phyloP scores from a whole-genome alignment of 2,113 vertebrate species.

The Porphyrio hochstetteri region DNA sequence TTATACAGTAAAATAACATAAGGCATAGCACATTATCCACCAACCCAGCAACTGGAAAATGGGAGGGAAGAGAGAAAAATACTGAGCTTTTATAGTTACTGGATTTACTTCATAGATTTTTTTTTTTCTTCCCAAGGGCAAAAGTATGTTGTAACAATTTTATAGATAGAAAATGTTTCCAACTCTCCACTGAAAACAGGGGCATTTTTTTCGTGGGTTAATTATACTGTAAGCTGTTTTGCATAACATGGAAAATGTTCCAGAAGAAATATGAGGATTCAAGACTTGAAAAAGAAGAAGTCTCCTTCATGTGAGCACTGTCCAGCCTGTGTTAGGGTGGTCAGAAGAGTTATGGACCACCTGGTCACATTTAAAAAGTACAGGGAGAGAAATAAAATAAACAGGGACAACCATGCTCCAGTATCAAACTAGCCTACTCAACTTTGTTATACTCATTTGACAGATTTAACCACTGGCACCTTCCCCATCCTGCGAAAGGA shows the following conservation, averaged over 20 bases:
- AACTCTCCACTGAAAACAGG: constrained; percentile 37
- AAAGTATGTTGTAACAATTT: constrained; percentile 43
- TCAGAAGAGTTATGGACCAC: background rate
- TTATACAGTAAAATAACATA: background rate
- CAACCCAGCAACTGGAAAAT: background rate
- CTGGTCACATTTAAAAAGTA: background rate
- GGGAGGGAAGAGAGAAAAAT: constrained; percentile 6
- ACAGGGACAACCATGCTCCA: background rate
- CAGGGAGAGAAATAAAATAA: background rate
- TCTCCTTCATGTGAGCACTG: background rate
- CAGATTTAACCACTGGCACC: background rate
- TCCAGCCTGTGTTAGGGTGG: background rate
- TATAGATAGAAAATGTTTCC: constrained; percentile 46
- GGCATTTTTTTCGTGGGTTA: constrained; percentile 15
- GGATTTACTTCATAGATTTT: constrained; percentile 21
- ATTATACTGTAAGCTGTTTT: constrained; percentile 46
- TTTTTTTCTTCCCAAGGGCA: constrained; percentile 9
- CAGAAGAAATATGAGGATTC: constrained; percentile 13
- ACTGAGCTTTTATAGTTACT: background rate
- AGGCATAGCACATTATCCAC: background rate
- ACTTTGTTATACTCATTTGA: background rate
- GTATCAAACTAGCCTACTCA: background rate
- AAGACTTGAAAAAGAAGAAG: background rate
- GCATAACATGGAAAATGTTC: constrained; percentile 6
- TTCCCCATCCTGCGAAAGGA: background rate